Base-by-base conservation (phyloP, 2,888 invertebrate species). In the Lasioglossum malachurum region DNA sequence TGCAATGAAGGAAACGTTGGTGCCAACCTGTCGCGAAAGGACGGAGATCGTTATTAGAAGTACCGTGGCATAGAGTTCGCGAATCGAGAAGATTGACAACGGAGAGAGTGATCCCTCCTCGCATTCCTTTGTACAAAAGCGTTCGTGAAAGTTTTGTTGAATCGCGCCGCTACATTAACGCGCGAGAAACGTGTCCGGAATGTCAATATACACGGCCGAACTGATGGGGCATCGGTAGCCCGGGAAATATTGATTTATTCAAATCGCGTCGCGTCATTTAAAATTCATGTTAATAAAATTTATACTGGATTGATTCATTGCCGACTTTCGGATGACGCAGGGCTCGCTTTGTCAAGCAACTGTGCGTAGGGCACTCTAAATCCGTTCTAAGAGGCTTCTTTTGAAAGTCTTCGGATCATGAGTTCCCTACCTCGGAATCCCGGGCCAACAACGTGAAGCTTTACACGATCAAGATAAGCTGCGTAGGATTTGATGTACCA, bases 91-190 rank as follows among this genome's bases (percentile, higher is more conserved):
- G 19, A 23, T 57, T 57, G 49, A 57, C 27, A 57, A 19, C 71
- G n/a, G 53, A 53, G 78, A 78, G 49, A 78, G 53, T 78, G 16
- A 41, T 57, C 38, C 4, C 49, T 7, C 67, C 14, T 49, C 35
- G 38, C 78, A 57, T 78, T 78, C 31, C 35, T 72, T 16, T 23
- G 57, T 53, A 41, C 71, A 76, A 31, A 57, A 71, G 19, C 60
- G 67, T 69, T 38, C 87, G 91, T 89, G 92, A 92, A 92, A 92
- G 91, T 91, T 87, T 86, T 83, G 80, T 31, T 84, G 80, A 77
- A 71, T 49, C 64, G 71, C 64, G 67, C 69, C 73, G 75, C 71
- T 46, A 77, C 71, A 80, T 82, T 83, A 67, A 60, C 75, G 80
- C 80, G 46, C 82, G 67, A 57, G 69, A 82, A 83, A 41, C 87